Conservation (phyloP, 2,888 invertebrate genomes). For the Galerucella calmariensis region DNA sequence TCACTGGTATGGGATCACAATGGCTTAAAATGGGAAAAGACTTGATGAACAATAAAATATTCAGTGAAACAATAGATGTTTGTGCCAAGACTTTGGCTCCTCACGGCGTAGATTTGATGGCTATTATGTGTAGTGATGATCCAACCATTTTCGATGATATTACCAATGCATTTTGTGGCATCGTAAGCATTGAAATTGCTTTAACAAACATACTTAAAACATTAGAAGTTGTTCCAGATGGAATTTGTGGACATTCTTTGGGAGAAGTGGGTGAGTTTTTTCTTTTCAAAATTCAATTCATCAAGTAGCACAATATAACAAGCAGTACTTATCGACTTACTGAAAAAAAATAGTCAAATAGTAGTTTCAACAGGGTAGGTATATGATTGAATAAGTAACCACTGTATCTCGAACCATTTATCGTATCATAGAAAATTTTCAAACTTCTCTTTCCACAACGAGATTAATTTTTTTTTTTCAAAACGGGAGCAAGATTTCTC, state of each 20-base stretch:
- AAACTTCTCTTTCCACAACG: too few species aligned
- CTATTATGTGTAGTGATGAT: constrained; percentile 64
- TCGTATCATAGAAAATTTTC: too few species aligned
- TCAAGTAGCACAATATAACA: background rate
- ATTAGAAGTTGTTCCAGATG: constrained; percentile 83
- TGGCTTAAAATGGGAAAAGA: constrained; percentile 73
- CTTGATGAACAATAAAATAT: constrained; percentile 69
- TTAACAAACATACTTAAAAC: constrained; percentile 82
- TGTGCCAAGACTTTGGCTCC: constrained; percentile 66
- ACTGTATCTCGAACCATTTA: too few species aligned
- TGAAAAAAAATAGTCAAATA: too few species aligned
- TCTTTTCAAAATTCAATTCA: background rate
- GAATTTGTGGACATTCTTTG: constrained; percentile 92
- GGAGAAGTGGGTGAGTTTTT: constrained; percentile 75
- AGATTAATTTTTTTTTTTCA: too few species aligned
- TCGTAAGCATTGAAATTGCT: constrained; percentile 75
- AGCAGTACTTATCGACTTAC: background rate
- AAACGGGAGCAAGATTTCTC: too few species aligned
- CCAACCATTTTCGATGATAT: constrained; percentile 65
- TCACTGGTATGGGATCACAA: constrained; percentile 77
- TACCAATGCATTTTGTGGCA: constrained; percentile 70
- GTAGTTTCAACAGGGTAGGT: too few species aligned
- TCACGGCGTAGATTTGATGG: constrained; percentile 67
- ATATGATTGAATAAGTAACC: too few species aligned
- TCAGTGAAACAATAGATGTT: constrained; percentile 68